Evolutionary conservation across 2,797 vertebrate species (phyloP), one percentile per base, ranked within the genome.

Genomic region (Helicolenus hilgendorfi): DNA sequence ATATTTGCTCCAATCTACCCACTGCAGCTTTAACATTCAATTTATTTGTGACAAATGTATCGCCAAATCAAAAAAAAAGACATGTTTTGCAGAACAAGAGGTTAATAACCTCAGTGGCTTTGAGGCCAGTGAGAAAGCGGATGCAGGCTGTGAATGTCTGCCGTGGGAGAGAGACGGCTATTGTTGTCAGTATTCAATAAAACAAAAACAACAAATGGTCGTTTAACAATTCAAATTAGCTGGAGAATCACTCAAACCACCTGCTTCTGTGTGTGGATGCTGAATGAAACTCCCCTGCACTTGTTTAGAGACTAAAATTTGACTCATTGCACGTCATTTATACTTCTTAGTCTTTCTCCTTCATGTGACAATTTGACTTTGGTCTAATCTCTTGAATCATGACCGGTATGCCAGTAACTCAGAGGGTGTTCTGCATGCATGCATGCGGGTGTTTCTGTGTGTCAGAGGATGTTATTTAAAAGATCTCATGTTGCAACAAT

Each of bases 401-500:
- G 41, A 79, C 22, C 18, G 55, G 22, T 15, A 73, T 33, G 60
- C 73, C 86, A 74, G 72, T 31, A 73, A 84, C 29, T 86, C n/a
- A 20, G 36, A 22, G 26, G 59, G 41, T 74, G 53, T 15, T 18
- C 18, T 24, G 24, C 29, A 20, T 65, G 22, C 29, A 13, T 65
- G 22, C 27, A 31, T 33, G 77, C 13, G 35, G 11, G 26, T 31
- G 68, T 38, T 31, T 72, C 6, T 65, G 60, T 18, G 79, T 80
- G 87, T 77, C 53, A 80, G 79, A 84, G 84, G 68, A 72, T 74
- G 60, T 84, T 78, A 69, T 80, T 80, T 72, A 69, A 82, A 80
- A 82, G 38, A 31, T 5, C 65, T 87, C 11, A 29, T 87, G 77
- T 93, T 89, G 91, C 87, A 85, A 93, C 65, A 86, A 36, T 33